phyloP scores from a whole-genome alignment of 2,888 invertebrate species.

The Standfussiana lucernea region DNA sequence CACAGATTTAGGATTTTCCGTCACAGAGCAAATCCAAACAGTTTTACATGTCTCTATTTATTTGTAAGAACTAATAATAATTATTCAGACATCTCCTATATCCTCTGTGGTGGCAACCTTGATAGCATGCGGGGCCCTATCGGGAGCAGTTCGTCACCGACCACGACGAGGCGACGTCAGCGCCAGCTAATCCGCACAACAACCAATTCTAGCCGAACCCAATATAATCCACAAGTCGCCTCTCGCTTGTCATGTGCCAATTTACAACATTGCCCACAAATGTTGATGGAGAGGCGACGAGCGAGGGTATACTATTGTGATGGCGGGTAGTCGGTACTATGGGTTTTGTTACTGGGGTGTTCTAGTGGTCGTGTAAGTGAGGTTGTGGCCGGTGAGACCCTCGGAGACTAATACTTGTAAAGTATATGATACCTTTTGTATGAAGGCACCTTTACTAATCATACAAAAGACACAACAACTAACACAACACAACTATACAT shows the following conservation, averaged over 20 bases:
- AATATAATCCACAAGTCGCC: constrained; percentile 39
- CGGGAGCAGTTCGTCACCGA: constrained; percentile 12
- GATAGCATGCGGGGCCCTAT: constrained; percentile 4
- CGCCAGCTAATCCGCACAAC: constrained; percentile 30
- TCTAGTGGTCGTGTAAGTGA: not conserved
- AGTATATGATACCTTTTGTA: not conserved
- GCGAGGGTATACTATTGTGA: constrained; percentile 2
- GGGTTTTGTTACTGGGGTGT: not conserved
- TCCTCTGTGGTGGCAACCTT: not conserved
- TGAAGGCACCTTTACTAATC: not conserved
- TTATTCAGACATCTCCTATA: not conserved
- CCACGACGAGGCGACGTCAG: constrained; percentile 24
- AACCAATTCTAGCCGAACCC: constrained; percentile 28
- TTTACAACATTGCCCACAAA: constrained; percentile 26
- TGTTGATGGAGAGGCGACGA: constrained; percentile 11
- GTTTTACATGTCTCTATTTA: not conserved
- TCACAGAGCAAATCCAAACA: not conserved
- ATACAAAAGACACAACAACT: too few relatives aligned
- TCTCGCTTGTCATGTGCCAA: constrained; percentile 30
- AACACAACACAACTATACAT: too few relatives aligned
- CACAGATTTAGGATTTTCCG: not conserved
- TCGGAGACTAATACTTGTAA: not conserved
- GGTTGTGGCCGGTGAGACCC: not conserved
- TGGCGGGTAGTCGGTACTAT: not conserved
- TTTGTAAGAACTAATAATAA: not conserved